Evolutionary conservation across 2,888 invertebrate species (phyloP).

Genomic region (Halocaridina rubra): DNA sequence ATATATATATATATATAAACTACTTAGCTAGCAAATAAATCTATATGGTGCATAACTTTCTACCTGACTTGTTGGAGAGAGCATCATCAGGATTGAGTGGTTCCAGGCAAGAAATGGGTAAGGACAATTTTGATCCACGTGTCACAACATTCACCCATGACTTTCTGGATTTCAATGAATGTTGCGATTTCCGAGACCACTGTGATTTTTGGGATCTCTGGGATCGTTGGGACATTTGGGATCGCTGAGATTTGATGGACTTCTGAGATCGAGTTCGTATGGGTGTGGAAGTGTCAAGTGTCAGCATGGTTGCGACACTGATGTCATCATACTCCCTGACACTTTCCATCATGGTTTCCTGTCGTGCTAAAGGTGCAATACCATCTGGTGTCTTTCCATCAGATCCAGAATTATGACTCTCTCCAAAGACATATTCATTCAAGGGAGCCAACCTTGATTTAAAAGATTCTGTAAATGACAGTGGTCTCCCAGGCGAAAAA

Average conservation of each 20-base stretch:
- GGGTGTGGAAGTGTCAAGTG: slow-evolving; percentile 43
- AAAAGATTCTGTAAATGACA: background rate
- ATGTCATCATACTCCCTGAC: slow-evolving; percentile 49
- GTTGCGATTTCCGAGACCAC: background rate
- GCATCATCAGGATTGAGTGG: background rate
- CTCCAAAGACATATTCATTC: background rate
- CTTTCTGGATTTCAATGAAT: slow-evolving; percentile 11
- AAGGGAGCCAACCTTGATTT: background rate
- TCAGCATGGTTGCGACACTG: slow-evolving; percentile 47
- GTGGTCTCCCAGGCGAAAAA: background rate
- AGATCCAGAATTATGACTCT: background rate
- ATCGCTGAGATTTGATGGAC: slow-evolving; percentile 8
- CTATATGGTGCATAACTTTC: background rate
- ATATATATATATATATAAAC: background rate
- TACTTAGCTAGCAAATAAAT: background rate
- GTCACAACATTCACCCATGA: slow-evolving; percentile 24
- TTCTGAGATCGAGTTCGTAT: background rate
- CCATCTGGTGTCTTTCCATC: background rate
- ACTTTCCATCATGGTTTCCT: slow-evolving; percentile 42
- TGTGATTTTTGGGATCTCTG: background rate
- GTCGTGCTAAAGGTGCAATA: slow-evolving; percentile 25
- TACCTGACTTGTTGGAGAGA: background rate
- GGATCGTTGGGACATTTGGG: background rate
- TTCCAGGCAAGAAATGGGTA: background rate
- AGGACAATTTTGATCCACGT: background rate